Evolutionary conservation across 2,888 invertebrate genomes (phyloP).

Genomic region (Lepidochrysops patricia): DNA sequence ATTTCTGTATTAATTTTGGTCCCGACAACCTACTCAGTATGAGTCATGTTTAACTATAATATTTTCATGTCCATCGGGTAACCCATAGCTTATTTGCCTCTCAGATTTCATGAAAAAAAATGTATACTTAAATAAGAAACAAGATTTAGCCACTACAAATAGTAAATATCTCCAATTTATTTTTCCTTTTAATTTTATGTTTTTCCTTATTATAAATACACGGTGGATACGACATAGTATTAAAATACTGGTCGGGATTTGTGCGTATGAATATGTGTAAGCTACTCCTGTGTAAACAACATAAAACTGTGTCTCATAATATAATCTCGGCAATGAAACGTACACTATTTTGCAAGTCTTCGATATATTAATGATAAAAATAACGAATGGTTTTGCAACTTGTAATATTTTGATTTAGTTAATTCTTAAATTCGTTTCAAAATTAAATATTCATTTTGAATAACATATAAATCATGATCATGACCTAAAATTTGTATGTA

Average conservation of each 20-base stretch:
- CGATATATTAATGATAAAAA: constrained; percentile 11
- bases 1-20: too few relatives aligned
- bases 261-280: constrained; percentile 5
- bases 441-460: too few relatives aligned
- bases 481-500: too few relatives aligned
- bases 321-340: constrained; percentile 10
- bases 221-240: background rate
- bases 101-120: too few relatives aligned
- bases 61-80: background rate
- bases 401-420: too few relatives aligned
- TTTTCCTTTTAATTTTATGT: background rate
- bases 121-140: too few relatives aligned
- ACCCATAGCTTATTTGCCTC: too few relatives aligned
- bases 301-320: constrained; percentile 14
- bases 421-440: too few relatives aligned
- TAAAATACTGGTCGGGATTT: background rate
- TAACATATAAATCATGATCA: too few relatives aligned
- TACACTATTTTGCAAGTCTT: constrained; percentile 11
- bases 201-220: background rate
- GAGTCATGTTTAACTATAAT: background rate
- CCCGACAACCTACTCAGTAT: too few relatives aligned
- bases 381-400: background rate
- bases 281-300: constrained; percentile 12
- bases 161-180: too few relatives aligned
- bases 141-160: too few relatives aligned